Percentiles rank a stretch among this genome's conserved stretches.
Conservation (phyloP, 2,888 invertebrate genomes). For the Pyrrhosoma nymphula region DNA sequence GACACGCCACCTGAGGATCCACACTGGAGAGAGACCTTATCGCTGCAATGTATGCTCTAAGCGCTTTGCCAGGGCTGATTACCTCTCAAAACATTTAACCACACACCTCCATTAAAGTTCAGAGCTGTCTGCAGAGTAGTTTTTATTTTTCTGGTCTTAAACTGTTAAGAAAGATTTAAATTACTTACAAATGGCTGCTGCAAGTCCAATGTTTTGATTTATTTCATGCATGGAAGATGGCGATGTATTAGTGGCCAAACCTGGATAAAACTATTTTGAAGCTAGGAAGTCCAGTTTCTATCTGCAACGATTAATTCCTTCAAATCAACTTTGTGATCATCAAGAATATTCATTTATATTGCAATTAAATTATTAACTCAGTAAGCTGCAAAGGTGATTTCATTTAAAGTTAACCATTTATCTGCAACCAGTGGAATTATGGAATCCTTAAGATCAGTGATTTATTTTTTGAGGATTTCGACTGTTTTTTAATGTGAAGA, state of each 20-base stretch:
- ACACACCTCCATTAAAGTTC: slow-evolving; percentile 82
- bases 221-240: background rate
- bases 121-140: background rate
- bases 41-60: slow-evolving; percentile 96
- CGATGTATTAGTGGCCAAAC: background rate
- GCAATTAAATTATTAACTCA: background rate
- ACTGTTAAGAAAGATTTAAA: background rate
- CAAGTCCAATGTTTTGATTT: background rate
- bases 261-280: slow-evolving; percentile 31
- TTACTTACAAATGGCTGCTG: background rate
- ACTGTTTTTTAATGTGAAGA: background rate
- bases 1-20: slow-evolving; percentile 91
- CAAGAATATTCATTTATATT: background rate
- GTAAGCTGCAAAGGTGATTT: background rate
- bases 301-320: background rate
- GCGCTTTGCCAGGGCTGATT: slow-evolving; percentile 94
- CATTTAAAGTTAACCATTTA: background rate
- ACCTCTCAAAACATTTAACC: slow-evolving; percentile 93
- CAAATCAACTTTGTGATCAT: background rate
- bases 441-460: background rate
- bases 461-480: background rate
- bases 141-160: slow-evolving; percentile 11
- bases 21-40: slow-evolving; percentile 93
- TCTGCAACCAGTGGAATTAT: background rate
- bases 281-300: background rate